Conservation (phyloP, 2,113 vertebrate species). For the Epinephelus cyanopodus region DNA sequence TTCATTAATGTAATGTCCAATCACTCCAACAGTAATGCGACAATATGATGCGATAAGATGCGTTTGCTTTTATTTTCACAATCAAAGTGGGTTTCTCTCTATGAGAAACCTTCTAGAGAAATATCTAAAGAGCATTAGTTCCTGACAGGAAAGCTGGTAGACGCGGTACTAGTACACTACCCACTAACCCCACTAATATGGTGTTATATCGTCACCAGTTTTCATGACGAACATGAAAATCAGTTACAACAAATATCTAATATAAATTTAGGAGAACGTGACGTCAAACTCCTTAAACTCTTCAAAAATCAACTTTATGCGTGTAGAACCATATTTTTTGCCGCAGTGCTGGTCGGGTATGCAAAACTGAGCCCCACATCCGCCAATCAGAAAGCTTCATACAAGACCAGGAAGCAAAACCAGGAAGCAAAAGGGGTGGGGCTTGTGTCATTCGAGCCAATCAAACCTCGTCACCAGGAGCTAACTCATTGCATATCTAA, state of each 20-base stretch:
- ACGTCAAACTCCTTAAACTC: not conserved
- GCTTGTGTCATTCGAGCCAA: conserved; percentile 1
- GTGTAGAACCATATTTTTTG: not conserved
- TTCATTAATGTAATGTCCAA: too few relatives aligned
- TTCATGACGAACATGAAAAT: not conserved
- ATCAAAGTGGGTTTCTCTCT: conserved; percentile 49
- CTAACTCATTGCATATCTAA: too few relatives aligned
- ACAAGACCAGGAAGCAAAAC: fast-evolving
- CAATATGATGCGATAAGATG: too few relatives aligned
- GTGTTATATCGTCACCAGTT: not conserved
- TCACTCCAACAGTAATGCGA: too few relatives aligned
- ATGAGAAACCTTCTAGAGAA: conserved; percentile 82
- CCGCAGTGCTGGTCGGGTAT: conserved; percentile 50
- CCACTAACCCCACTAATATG: not conserved
- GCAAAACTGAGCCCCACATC: fast-evolving
- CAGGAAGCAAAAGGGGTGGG: not conserved
- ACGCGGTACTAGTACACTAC: fast-evolving
- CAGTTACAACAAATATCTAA: fast-evolving
- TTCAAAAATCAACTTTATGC: not conserved
- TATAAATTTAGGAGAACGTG: fast-evolving
- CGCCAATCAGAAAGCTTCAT: conserved; percentile 43
- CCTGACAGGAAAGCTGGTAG: too few relatives aligned
- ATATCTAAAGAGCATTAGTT: conserved; percentile 80
- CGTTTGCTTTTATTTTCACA: fast-evolving
- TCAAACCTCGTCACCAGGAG: not conserved